A percentile compares a stretch with the other conserved stretches of the same genome.
phyloP scores from a whole-genome alignment of 35 echinoderm and acorn worm species.

The Apostichopus japonicus region DNA sequence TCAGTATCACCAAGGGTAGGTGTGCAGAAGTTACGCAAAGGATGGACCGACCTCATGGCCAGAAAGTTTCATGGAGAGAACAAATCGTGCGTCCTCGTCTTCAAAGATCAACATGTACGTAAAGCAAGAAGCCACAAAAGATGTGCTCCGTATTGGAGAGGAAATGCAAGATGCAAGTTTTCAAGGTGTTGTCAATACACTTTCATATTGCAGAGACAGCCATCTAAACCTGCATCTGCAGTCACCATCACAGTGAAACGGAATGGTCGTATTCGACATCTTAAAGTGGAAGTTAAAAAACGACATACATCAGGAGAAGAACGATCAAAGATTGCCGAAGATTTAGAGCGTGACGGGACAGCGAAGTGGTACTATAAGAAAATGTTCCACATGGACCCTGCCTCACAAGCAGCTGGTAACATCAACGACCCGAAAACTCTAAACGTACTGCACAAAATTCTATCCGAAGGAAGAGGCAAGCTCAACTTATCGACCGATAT shows the following conservation, averaged over 20 bases:
- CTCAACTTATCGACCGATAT: not conserved
- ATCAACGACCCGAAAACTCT: constrained; percentile 16
- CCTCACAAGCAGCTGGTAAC: not conserved
- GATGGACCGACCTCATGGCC: not conserved
- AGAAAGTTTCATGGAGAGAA: constrained; percentile 11
- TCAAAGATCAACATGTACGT: constrained; percentile 15
- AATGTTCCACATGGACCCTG: not conserved
- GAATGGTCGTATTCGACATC: not conserved
- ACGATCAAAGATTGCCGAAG: not conserved
- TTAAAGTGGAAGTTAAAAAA: not conserved
- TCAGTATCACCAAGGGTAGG: not conserved
- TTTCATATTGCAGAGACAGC: not conserved
- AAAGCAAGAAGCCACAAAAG: not conserved
- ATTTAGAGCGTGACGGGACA: not conserved
- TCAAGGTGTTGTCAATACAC: not conserved
- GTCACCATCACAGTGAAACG: not conserved
- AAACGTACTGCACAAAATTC: not conserved
- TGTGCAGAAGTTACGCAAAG: not conserved
- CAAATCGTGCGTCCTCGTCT: not conserved
- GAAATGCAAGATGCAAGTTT: not conserved
- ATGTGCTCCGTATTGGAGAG: not conserved
- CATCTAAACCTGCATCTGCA: not conserved
- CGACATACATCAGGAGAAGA: not conserved
- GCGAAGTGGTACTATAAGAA: not conserved
- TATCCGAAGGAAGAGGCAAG: not conserved